Evolutionary conservation across 2,888 invertebrate species (phyloP).

Genomic region (Aspidapion aeneum): DNA sequence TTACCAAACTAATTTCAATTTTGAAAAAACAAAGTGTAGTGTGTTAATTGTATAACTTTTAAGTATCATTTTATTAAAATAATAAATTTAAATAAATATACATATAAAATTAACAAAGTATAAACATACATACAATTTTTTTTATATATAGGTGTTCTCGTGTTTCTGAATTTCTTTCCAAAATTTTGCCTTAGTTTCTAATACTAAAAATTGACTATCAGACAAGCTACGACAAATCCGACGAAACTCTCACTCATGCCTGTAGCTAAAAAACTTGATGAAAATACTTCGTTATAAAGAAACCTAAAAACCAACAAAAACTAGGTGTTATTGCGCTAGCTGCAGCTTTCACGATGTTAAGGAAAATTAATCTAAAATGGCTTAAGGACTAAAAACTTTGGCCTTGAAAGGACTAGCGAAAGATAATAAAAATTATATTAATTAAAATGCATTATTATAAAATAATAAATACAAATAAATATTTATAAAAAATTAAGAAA

Average conservation of each 20-base stretch:
- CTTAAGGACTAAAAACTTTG: conserved; percentile 66
- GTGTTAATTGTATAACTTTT: no score
- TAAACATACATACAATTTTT: conserved; percentile 64
- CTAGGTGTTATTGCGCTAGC: no score
- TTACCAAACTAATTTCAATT: no score
- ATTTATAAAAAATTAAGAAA: conserved; percentile 30
- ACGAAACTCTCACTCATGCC: conserved; percentile 69
- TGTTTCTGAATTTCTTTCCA: conserved; percentile 79
- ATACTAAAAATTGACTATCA: conserved; percentile 63
- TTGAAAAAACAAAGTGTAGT: no score
- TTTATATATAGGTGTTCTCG: conserved; percentile 59
- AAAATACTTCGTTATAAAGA: conserved; percentile 54
- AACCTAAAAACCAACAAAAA: neutral
- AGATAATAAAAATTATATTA: no score
- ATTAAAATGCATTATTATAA: conserved; percentile 44
- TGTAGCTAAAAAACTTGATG: conserved; percentile 56
- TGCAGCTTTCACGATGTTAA: no score
- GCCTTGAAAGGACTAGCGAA: no score
- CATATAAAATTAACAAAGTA: conserved; percentile 37
- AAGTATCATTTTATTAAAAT: no score
- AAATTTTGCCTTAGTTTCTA: conserved; percentile 88
- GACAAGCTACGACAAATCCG: conserved; percentile 63
- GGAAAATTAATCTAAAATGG: conserved; percentile 67
- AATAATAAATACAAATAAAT: no score
- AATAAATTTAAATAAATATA: no score